phyloP scores from a whole-genome alignment of 2,888 invertebrate species.

The Oxyteleia sp. region DNA sequence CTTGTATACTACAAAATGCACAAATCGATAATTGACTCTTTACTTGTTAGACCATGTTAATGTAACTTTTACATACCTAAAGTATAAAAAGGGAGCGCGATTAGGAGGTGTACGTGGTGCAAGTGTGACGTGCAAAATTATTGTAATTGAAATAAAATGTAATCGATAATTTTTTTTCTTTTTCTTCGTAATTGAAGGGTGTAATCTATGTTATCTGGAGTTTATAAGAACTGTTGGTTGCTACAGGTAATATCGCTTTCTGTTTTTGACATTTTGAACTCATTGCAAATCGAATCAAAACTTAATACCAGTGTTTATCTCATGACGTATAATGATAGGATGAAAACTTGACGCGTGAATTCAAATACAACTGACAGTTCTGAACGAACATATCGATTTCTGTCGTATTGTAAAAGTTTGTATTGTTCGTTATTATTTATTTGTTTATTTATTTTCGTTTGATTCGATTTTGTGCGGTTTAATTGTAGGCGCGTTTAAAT shows the following conservation, averaged over 20 bases:
- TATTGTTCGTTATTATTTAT: too few species aligned
- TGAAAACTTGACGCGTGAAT: background rate
- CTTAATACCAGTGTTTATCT: background rate
- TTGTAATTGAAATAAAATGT: too few species aligned
- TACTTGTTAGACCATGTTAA: constrained; percentile 14
- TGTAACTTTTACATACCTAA: background rate
- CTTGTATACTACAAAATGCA: constrained; percentile 21
- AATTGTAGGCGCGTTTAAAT: too few species aligned
- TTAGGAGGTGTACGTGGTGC: too few species aligned
- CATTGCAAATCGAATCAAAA: background rate
- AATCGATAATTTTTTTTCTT: background rate
- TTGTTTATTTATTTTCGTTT: too few species aligned
- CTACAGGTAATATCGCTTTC: too few species aligned
- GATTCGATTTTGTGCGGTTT: too few species aligned
- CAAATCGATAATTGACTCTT: constrained; percentile 43
- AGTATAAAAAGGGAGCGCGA: too few species aligned
- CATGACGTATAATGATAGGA: background rate
- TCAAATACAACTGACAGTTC: background rate
- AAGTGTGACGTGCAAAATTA: too few species aligned
- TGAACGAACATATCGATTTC: background rate
- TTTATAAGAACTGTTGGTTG: too few species aligned
- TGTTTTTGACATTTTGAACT: background rate
- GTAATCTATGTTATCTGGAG: too few species aligned
- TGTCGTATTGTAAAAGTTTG: background rate
- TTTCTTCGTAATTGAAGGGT: too few species aligned